Base-by-base conservation (phyloP, 2,113 vertebrate species). In the Mormyrus lacerda region DNA sequence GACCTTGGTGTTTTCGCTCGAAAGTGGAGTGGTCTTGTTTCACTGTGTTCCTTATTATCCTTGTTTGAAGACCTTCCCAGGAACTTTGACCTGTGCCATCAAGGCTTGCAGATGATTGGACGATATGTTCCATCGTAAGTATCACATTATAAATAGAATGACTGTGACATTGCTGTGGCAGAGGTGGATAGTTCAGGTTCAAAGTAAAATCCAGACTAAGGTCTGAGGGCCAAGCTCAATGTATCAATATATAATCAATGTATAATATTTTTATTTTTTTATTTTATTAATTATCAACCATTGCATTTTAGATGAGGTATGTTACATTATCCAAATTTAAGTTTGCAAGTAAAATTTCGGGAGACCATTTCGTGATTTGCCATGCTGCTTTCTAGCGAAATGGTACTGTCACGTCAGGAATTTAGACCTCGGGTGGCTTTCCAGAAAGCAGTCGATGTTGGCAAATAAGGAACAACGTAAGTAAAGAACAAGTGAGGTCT, bases 71-170 rank as follows among this genome's bases (percentile, higher is more conserved):
- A 96, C 90, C 92, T 99, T 24, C 94, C 97, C 90, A 95, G 94
- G 91, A 96, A 93, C 92, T 99, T 99, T 24, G 91, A 96, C 87
- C 97, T 94, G 0, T 98, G 98, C 93, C 98, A 99, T 24, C 97
- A 97, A 94, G 97, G 98, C 0, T 85, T 99, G 91, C 97, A 99
- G 92, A 95, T 98, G 90, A 97, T 99, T 93, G 91, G 95, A 89
- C 96, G 94, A 97, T 99, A 98, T 0, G 98, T 99, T 88, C 98
- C 98, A 92, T 98, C 97, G 98, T 99, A 96, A 98, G 98, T 97
- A 92, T 92, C 76, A 0, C 13, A 5, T 47, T n/a, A 35, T 21
- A 39, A 39, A 58, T 35, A 11, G 21, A 53, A 39, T 35, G 51
- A 61, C 15, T 50, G 44, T 86, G 27, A 51, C 45, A 13, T 39